Percentiles rank a stretch among this genome's conserved stretches.
phyloP scores from a whole-genome alignment of 2,113 vertebrate genomes.

The Stercorarius parasiticus region DNA sequence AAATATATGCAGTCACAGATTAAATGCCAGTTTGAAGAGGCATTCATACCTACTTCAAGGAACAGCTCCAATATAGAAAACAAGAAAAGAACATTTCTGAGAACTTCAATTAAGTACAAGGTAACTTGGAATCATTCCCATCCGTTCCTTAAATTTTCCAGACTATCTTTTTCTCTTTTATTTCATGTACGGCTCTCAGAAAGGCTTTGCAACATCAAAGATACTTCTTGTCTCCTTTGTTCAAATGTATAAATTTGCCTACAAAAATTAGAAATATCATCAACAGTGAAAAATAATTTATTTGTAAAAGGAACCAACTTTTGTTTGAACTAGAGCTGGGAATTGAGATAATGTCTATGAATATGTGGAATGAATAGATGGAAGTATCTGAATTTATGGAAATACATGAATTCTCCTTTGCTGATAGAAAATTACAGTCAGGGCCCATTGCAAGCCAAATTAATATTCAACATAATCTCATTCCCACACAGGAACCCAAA shows the following conservation, averaged over 20 bases:
- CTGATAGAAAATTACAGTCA: constrained; percentile 64
- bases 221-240: constrained; percentile 67
- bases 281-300: constrained; percentile 60
- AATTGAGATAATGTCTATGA: constrained; percentile 67
- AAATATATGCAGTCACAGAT: constrained; percentile 20
- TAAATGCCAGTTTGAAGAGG: constrained; percentile 36
- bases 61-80: constrained; percentile 27
- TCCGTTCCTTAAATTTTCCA: constrained; percentile 59
- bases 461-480: constrained; percentile 59
- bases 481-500: constrained; percentile 31
- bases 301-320: constrained; percentile 65
- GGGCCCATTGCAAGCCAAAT: constrained; percentile 43
- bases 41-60: constrained; percentile 47
- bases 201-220: constrained; percentile 65
- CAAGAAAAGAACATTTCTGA: constrained; percentile 58
- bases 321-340: constrained; percentile 66
- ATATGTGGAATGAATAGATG: constrained; percentile 62
- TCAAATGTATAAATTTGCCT: constrained; percentile 67
- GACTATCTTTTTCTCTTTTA: constrained; percentile 50
- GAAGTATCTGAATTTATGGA: constrained; percentile 66
- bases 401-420: constrained; percentile 56
- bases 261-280: constrained; percentile 66
- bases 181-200: constrained; percentile 22
- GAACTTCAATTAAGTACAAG: constrained; percentile 62
- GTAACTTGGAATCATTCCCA: constrained; percentile 64